Percentiles rank a stretch among this genome's conserved stretches.
phyloP scores from a whole-genome alignment of 2,113 vertebrate species.

The human (Homo sapiens) region DNA sequence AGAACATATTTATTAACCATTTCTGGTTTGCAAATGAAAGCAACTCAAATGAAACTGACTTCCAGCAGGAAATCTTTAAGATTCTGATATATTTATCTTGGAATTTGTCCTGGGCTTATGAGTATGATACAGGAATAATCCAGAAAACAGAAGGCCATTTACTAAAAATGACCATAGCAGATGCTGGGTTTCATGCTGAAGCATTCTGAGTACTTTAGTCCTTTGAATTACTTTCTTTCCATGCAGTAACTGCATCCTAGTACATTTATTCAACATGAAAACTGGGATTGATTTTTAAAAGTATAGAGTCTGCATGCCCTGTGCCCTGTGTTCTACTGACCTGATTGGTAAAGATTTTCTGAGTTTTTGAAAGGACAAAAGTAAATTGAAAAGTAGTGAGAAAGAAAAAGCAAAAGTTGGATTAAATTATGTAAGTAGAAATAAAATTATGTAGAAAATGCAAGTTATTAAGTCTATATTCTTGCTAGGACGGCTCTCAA shows the following conservation, averaged over 20 bases:
- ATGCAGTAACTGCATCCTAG: background rate
- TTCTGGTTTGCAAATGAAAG: background rate
- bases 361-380: background rate
- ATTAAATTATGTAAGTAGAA: background rate
- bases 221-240: background rate
- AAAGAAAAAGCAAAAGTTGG: background rate
- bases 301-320: background rate
- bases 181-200: background rate
- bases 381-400: background rate
- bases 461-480: background rate
- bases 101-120: background rate
- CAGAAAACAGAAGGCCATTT: background rate
- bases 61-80: background rate
- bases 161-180: background rate
- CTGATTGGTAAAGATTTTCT: background rate
- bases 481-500: background rate
- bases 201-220: background rate
- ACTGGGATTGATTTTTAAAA: background rate
- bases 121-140: background rate
- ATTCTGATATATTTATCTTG: background rate
- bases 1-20: background rate
- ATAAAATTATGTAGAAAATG: background rate
- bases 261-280: background rate
- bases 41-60: background rate
- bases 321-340: background rate